Base-by-base conservation (phyloP, 2,888 invertebrate species). In the Macrosoma leucophasiata region DNA sequence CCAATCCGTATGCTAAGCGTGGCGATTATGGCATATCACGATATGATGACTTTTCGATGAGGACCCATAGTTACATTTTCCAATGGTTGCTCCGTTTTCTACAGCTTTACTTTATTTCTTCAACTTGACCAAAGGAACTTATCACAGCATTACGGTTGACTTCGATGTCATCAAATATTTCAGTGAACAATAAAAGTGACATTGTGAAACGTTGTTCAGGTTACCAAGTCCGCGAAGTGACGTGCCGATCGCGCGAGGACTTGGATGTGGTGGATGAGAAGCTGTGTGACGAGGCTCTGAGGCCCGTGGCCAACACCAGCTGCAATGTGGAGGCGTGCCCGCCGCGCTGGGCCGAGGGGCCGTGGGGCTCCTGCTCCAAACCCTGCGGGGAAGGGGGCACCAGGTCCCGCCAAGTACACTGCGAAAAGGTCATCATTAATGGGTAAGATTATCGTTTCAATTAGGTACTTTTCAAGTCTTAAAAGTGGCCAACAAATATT, bases 361-460 rank as follows among this genome's bases (percentile, higher is more conserved):
- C 86, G 0, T 97, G 97, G 97, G 87, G 89, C 1, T 85, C 89
- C 20, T 97, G 97, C 70, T 91, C 92, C 22, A 90, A 90, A 44
- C 88, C 89, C 2, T 97, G 97, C 62, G 96, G 96, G 4, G 84
- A 88, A 15, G 91, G 90, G 31, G 94, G 94, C 13, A 78, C 85
- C 18, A 90, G 90, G 56, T 88, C 86, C 2, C 78, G 94, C 36
- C 85, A 89, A 48, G 88, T 97, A 18, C 89, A 89, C 50, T 97
- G 97, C 66, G 91, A 94, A 62, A 91, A 92, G 65, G 86, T 93
- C 41, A 88, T 93, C 30, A 84, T 89, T 3, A 90, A 90, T 48
- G 94, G 93, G 76, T 88, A 60, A 65, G 62, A 43, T 13, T n/a
- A 13, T 11, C n/a, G 20, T 22, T n/a, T 15, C 5, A 4, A 15